phyloP scores from a whole-genome alignment of 1,140 invertebrate species.

The Pseudomyrmex pallidus region DNA sequence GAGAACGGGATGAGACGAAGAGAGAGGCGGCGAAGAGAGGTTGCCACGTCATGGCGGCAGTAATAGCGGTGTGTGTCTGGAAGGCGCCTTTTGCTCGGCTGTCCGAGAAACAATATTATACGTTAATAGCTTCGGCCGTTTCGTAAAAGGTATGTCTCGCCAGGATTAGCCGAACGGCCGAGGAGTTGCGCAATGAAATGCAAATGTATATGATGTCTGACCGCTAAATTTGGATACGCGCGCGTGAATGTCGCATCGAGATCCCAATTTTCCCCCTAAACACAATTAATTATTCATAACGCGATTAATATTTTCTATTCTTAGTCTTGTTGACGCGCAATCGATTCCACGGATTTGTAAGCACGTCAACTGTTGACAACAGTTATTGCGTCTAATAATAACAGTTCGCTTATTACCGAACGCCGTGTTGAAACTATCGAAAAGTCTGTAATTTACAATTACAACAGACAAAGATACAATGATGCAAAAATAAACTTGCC shows the following conservation, averaged over 20 bases:
- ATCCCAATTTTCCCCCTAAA: not conserved
- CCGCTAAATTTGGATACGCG: constrained; percentile 9
- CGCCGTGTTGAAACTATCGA: not conserved
- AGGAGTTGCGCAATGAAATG: constrained; percentile 43
- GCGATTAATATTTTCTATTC: not conserved
- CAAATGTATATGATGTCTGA: constrained; percentile 16
- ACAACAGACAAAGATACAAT: not conserved
- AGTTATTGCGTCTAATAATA: no score
- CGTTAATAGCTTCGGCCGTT: constrained; percentile 41
- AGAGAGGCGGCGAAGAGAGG: not conserved
- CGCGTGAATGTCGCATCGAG: not conserved
- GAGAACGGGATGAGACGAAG: constrained; percentile 12
- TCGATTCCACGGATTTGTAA: not conserved
- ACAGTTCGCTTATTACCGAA: no score
- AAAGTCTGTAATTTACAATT: constrained; percentile 10
- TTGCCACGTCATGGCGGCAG: constrained; percentile 31
- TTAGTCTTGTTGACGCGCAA: not conserved
- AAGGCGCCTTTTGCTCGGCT: constrained; percentile 31
- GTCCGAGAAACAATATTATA: constrained; percentile 28
- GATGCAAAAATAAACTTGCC: constrained; percentile 26
- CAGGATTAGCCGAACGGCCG: constrained; percentile 46
- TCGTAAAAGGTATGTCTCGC: constrained; percentile 10
- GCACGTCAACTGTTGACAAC: no score
- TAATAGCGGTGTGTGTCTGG: constrained; percentile 63
- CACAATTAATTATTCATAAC: constrained; percentile 13